These are phyloP conservation scores for Scaptomyza reducta DNA, from an alignment of 2,888 invertebrate genomes.

Conservation along the genomic window DNA sequence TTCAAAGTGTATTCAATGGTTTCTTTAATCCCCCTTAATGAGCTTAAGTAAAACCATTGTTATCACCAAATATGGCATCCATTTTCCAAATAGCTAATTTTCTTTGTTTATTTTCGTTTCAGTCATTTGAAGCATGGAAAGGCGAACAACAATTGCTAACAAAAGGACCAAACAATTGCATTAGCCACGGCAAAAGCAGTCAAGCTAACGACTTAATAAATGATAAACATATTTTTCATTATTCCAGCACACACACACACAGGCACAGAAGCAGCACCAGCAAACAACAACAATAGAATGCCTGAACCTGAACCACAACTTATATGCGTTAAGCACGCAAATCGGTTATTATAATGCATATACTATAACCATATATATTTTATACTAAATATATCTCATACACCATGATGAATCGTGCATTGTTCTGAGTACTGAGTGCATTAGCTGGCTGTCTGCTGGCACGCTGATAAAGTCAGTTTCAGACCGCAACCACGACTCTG, in stretches of 20 bases:
- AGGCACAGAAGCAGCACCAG: neutral
- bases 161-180: slow-evolving; percentile 32
- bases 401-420: slow-evolving; percentile 22
- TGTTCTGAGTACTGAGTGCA: slow-evolving; percentile 39
- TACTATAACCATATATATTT: slow-evolving; percentile 11
- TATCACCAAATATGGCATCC: slow-evolving; percentile 14
- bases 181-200: slow-evolving; percentile 26
- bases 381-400: slow-evolving; percentile 8
- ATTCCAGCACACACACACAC: slow-evolving; percentile 27
- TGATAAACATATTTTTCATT: slow-evolving; percentile 67
- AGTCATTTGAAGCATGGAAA: slow-evolving; percentile 16
- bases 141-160: slow-evolving; percentile 24
- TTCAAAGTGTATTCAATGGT: neutral
- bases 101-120: slow-evolving; percentile 29
- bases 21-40: no score
- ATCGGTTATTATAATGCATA: slow-evolving; percentile 78
- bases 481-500: slow-evolving; percentile 24
- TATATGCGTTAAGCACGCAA: slow-evolving; percentile 72
- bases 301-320: slow-evolving; percentile 29
- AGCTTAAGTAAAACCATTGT: neutral
- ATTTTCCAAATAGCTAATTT: slow-evolving; percentile 34
- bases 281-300: slow-evolving; percentile 32
- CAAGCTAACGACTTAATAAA: slow-evolving; percentile 63
- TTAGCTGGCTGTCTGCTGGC: slow-evolving; percentile 42
- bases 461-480: slow-evolving; percentile 45